Base-by-base conservation (phyloP, 1,140 invertebrate species). In the Gyrodactylus bullatarudis region DNA sequence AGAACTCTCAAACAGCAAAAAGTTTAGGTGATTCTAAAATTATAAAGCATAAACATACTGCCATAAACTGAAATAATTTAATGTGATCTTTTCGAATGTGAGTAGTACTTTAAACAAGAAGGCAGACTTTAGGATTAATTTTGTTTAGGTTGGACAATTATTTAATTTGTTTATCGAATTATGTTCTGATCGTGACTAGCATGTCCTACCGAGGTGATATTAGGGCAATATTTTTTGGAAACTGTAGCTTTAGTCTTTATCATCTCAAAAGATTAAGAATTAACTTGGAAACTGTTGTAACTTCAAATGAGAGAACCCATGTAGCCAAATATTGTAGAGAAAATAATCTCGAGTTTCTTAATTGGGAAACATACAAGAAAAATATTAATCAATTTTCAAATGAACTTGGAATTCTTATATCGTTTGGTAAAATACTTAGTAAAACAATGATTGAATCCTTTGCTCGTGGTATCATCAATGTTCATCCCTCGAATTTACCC, bases 401-500 rank as follows among this genome's bases (percentile, higher is more conserved):
- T 24, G 70, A 71, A 2, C 20, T 71, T 71, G 70, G 70, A 20
- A 24, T 71, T 25, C 20, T 71, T 24, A 23, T 24, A 20, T 71
- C 70, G 20, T 71, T 71, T 25, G 70, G 70, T 24, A 71, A 71
- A 26, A 71, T 71, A 20, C 20, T 71, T 23, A 21, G 20, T 71
- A 23, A 71, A 24, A 24, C 23, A 71, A 16, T 71, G n/a, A 71
- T 75, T 69, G 26, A 26, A 20, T 69, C 54, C 23, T 73, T 74
- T 84, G 76, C 54, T 77, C 91, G 88, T 79, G 91, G 91, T 20
- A 81, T 81, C 71, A 75, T 82, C 2, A 81, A 81, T 75, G 77
- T 94, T 0, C 92, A 96, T 81, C 88, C 86, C 19, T 92, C 89
- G 81, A 78, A 96, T 26, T 79, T 97, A 76, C 92, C 92, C 25